These are phyloP conservation scores for Sinohyriopsis cumingii DNA, from an alignment of 2,888 invertebrate species.

Conservation along the genomic window DNA sequence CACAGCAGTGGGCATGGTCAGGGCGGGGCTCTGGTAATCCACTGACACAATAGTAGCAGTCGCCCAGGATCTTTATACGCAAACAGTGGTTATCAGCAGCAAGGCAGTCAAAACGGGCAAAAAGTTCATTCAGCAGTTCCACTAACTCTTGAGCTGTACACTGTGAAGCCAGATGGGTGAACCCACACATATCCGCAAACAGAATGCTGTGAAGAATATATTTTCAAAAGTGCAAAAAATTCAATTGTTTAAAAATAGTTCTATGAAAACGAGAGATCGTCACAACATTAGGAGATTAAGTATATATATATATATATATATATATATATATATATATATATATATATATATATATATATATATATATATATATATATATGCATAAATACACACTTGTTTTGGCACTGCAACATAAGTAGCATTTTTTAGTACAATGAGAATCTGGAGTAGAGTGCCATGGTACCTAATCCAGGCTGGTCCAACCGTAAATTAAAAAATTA, in stretches of 20 bases:
- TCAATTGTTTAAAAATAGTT: no score
- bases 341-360: neutral
- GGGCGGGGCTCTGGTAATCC: constrained; percentile 93
- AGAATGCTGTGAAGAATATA: constrained; percentile 81
- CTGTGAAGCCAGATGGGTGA: constrained; percentile 88
- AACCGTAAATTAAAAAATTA: no score
- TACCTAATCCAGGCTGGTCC: no score
- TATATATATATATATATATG: neutral
- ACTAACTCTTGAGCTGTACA: constrained; percentile 93
- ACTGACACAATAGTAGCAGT: constrained; percentile 96
- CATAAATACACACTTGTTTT: no score
- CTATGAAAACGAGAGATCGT: no score
- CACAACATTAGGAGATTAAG: no score
- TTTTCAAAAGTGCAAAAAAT: no score
- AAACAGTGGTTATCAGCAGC: constrained; percentile 93
- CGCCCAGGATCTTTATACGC: constrained; percentile 76
- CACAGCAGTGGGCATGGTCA: constrained; percentile 97
- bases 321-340: neutral
- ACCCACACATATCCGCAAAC: constrained; percentile 98
- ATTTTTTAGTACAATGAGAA: no score
- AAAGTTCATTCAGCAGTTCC: constrained; percentile 94
- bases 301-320: neutral
- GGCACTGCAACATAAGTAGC: no score
- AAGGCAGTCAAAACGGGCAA: constrained; percentile 94
- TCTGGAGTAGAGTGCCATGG: no score